phyloP scores from a whole-genome alignment of 2,797 vertebrate genomes.

The Chelidonichthys spinosus region DNA sequence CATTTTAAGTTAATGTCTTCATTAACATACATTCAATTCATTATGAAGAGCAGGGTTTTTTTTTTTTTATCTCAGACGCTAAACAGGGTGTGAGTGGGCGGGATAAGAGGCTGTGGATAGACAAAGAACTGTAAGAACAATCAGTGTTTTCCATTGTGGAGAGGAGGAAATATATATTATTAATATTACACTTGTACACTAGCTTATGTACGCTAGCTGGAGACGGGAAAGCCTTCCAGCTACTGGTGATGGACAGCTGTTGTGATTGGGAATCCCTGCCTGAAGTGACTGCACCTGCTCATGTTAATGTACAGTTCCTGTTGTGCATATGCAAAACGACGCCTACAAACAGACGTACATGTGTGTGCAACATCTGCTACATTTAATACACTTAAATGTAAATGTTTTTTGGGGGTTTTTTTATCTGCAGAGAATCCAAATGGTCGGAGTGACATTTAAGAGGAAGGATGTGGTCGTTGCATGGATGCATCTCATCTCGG shows the following conservation, averaged over 20 bases:
- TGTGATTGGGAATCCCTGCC: conserved; percentile 39
- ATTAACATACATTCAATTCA: conserved; percentile 42
- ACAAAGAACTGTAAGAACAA: conserved; percentile 25
- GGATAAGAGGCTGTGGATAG: conserved; percentile 32
- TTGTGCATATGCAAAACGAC: conserved; percentile 2
- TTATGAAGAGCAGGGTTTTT: conserved; percentile 29
- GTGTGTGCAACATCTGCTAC: conserved; percentile 23
- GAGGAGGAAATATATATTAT: conserved; percentile 4
- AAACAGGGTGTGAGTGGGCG: conserved; percentile 26
- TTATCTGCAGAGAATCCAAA: conserved; percentile 11
- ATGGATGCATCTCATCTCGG: conserved; percentile 46
- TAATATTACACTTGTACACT: not conserved
- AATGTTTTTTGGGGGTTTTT: conserved; percentile 17
- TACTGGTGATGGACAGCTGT: conserved; percentile 35
- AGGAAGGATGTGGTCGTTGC: conserved; percentile 30
- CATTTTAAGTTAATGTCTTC: conserved; percentile 21
- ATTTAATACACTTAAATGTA: conserved; percentile 25
- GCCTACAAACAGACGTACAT: not conserved
- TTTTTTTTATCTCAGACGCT: conserved; percentile 25
- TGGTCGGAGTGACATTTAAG: conserved; percentile 45
- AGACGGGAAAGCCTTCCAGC: conserved; percentile 19
- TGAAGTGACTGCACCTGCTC: conserved; percentile 39
- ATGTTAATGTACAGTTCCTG: not conserved
- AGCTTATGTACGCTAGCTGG: not conserved
- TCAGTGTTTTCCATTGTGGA: not conserved